Evolutionary conservation across 1,140 invertebrate genomes (phyloP), one percentile per base, ranked within the genome.

Genomic region (Cotesia glomerata): DNA sequence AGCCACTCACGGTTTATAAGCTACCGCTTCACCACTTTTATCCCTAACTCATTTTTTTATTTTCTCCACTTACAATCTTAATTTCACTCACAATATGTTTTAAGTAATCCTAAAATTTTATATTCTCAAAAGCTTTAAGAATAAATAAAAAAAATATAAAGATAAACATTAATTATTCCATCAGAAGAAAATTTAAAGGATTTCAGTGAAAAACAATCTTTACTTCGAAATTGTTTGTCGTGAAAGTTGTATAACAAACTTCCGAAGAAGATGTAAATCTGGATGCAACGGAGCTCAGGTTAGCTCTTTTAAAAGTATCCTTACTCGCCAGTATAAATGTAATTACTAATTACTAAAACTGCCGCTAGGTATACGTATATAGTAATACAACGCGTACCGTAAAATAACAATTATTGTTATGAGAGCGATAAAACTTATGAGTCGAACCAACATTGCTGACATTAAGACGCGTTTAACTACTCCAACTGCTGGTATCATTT

Each of bases 331-430:
- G 36, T 18, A 45, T 49, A 45, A 45, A 45, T 45, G 39, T 45
- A 45, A 45, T 45, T n/a, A n/a, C 14, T 13, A 65, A 65, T 65
- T 65, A 65, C 14, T n/a, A 45, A 51, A 39, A 65, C 49, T 65
- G 63, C 63, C 39, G 45, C 16, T 36, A 49, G 63, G 34, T 49
- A 65, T 65, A 26, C 26, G 26, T 26, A 26, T 2, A 26, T 26
- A 26, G 26, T 26, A 26, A 26, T 26, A 26, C 26, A 51, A 65
- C 45, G 18, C n/a, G 26, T 26, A 26, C 26, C 26, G 39, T 65
- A 65, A 51, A 65, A 65, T 65, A 51, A 65, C 63, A 65, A 65
- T 65, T 65, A 65, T 65, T 65, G 63, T 65, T 65, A 65, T 26
- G 14, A 14, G 11, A 16, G 63, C 35, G n/a, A 65, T 65, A 14